Evolutionary conservation across 2,797 vertebrate genomes (phyloP).

Genomic region (Spinibarbus caldwelli): DNA sequence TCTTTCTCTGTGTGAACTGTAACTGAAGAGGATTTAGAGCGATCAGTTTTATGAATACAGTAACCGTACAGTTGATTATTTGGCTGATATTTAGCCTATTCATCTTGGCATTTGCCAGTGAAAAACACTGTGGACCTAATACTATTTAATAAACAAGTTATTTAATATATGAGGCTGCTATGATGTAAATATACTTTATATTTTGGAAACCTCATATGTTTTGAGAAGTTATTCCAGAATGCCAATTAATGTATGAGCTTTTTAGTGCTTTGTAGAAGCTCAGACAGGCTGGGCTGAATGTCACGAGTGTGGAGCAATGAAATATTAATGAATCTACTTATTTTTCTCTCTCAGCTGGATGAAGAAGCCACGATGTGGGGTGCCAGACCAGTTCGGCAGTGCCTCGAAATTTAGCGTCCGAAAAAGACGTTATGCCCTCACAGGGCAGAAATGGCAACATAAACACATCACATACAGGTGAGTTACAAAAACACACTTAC

Average conservation of each 20-base stretch:
- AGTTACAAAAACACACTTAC: conserved; percentile 28
- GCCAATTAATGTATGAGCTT: neutral
- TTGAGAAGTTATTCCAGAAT: neutral
- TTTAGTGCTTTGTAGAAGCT: neutral
- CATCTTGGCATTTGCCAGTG: neutral
- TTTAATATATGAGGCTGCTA: neutral
- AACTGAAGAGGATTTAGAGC: neutral
- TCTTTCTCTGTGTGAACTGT: conserved; percentile 53
- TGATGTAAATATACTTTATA: neutral
- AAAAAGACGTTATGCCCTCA: conserved; percentile 94
- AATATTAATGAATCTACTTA: conserved; percentile 23
- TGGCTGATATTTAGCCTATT: neutral
- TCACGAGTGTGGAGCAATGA: neutral
- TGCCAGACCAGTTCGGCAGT: conserved; percentile 92
- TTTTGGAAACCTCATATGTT: neutral
- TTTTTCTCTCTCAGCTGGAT: conserved; percentile 88
- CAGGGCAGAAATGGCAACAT: conserved; percentile 98
- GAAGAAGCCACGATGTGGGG: conserved; percentile 96
- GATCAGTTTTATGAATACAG: neutral
- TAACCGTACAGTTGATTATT: neutral
- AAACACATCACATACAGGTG: conserved; percentile 99
- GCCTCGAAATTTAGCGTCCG: conserved; percentile 89
- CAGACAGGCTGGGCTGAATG: conserved; percentile 4
- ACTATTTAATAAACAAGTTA: neutral
- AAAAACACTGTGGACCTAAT: neutral